Evolutionary conservation across 2,797 vertebrate species (phyloP).

Genomic region (Amphiprion clarkii): DNA sequence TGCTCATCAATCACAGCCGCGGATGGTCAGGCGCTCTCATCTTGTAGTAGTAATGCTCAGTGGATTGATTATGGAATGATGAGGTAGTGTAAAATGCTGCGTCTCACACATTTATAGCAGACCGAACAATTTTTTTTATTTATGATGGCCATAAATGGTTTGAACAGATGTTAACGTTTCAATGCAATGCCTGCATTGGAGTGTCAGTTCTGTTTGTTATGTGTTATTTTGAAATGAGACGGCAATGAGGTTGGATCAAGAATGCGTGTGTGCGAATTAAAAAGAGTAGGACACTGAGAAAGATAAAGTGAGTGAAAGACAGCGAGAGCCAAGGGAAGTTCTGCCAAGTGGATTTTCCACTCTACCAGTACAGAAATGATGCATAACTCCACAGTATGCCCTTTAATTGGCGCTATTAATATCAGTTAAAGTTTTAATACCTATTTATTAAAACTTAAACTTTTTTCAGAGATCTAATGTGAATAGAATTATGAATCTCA

Average conservation of each 20-base stretch:
- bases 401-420: constrained; percentile 87
- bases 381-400: constrained; percentile 75
- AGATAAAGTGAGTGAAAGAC: constrained; percentile 43
- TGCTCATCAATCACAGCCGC: constrained; percentile 73
- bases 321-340: constrained; percentile 52
- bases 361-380: constrained; percentile 77
- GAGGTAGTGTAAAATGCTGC: constrained; percentile 67
- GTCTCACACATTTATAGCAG: constrained; percentile 57
- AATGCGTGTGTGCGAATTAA: constrained; percentile 11
- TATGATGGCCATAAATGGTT: constrained; percentile 55
- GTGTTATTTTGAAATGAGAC: constrained; percentile 52
- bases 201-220: constrained; percentile 35
- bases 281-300: background rate
- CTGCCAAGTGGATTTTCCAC: constrained; percentile 67
- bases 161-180: constrained; percentile 70
- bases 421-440: constrained; percentile 88
- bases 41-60: constrained; percentile 65
- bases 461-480: constrained; percentile 80
- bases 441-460: constrained; percentile 87
- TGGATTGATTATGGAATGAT: constrained; percentile 73
- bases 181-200: constrained; percentile 27
- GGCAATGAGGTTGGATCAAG: constrained; percentile 52
- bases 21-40: constrained; percentile 60
- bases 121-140: constrained; percentile 52
- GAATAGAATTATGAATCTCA: constrained; percentile 86